phyloP scores from a whole-genome alignment of 1,140 invertebrate species.

The Eumaeus atala region DNA sequence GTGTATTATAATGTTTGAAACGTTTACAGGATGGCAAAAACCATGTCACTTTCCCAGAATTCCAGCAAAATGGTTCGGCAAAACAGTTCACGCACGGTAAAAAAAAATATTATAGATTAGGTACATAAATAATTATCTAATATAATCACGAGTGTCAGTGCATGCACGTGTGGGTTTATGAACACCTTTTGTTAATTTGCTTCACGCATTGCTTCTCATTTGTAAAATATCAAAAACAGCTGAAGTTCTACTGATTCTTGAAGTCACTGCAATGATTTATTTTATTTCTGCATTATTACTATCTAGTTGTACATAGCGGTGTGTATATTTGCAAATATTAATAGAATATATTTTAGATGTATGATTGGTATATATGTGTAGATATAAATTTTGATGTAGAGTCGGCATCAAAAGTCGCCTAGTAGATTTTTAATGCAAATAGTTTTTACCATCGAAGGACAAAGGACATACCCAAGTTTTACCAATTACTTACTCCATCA shows the following conservation, averaged over 20 bases:
- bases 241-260: not conserved
- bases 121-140: constrained; percentile 71
- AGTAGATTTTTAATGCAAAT: too few relatives aligned
- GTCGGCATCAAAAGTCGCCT: too few relatives aligned
- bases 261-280: constrained; percentile 1
- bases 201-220: constrained; percentile 8
- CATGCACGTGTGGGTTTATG: constrained; percentile 65
- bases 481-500: too few relatives aligned
- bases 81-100: constrained; percentile 91
- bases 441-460: too few relatives aligned
- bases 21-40: constrained; percentile 84
- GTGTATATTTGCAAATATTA: not conserved
- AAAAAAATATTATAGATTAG: constrained; percentile 78
- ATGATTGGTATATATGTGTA: too few relatives aligned
- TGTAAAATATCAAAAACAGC: constrained; percentile 4
- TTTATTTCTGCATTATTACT: not conserved
- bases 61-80: constrained; percentile 88
- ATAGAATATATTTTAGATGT: too few relatives aligned
- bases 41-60: constrained; percentile 89
- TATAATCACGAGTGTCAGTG: constrained; percentile 68
- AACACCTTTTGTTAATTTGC: constrained; percentile 14
- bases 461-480: too few relatives aligned
- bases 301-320: not conserved
- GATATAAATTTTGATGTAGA: too few relatives aligned
- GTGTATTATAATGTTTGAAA: constrained; percentile 21